Base-by-base conservation (phyloP, 2,113 vertebrate genomes). In the Rallus limicola region DNA sequence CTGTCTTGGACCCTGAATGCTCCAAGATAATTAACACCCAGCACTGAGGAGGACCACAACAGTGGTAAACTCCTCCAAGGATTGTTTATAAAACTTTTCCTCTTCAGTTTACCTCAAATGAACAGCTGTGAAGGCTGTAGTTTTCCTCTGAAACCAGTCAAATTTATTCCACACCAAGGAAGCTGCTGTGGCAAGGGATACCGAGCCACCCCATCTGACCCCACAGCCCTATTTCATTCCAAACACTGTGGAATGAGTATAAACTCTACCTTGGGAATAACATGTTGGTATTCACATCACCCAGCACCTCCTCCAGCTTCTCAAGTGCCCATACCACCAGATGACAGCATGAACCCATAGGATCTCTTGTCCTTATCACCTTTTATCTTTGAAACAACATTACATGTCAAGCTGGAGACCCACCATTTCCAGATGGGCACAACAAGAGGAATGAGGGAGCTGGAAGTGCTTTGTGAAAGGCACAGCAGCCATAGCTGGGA, bases 1-100 rank as follows among this genome's bases (percentile, higher is more conserved):
- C 25, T 0, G 0, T 65, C 21, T 34, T 20, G 11, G 50, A 65
- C 36, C 26, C 28, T 44, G 52, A 31, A 34, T 16, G 28, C 44
- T 88, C 4, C 16, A 26, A 26, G 15, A 3, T 29, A n/a, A 12
- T 25, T 71, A 31, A 3, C 1, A 0, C 7, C 31, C 11, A 13
- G n/a, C 2, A 0, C 2, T 5, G 5, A 7, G 26, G 6, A 20
- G 48, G 31, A 42, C 6, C 5, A 6, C 20, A 31, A 24, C 33
- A 52, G 15, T 5, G 17, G 20, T 34, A 42, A 64, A 64, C 12
- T 19, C 29, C 62, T 46, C 26, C 16, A 56, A 36, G 10, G 24
- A 17, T 10, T 55, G 28, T 46, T 84, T 36, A 46, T 23, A 46
- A 46, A 87, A 56, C 28, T 52, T 50, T 19, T 63, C 11, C 29